phyloP scores from a whole-genome alignment of 2,113 vertebrate species.

The Caracal caracal region DNA sequence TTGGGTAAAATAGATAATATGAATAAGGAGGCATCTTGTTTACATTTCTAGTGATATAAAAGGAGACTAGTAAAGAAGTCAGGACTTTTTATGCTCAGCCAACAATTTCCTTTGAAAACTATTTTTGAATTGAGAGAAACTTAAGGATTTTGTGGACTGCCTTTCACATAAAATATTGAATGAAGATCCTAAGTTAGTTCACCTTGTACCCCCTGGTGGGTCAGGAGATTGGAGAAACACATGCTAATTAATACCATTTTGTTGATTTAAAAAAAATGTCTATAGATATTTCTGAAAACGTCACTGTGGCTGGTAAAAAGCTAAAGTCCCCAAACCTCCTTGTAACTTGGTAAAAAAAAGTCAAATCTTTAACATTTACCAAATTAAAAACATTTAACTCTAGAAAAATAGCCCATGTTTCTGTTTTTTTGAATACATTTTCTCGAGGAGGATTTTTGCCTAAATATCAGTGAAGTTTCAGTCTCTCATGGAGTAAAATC shows the following conservation, averaged over 20 bases:
- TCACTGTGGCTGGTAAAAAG: not conserved
- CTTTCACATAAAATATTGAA: not conserved
- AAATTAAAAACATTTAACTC: not conserved
- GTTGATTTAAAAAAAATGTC: not conserved
- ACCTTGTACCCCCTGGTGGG: not conserved
- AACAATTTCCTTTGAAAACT: not conserved
- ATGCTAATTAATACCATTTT: not conserved
- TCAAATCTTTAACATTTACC: not conserved
- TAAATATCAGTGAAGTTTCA: not conserved
- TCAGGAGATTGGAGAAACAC: not conserved
- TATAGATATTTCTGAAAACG: not conserved
- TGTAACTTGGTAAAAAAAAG: not conserved
- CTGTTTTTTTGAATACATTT: not conserved
- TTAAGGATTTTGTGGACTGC: not conserved
- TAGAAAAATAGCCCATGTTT: not conserved
- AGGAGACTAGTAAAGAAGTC: not conserved
- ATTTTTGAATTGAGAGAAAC: not conserved
- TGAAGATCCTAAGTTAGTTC: not conserved
- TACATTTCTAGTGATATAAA: not conserved
- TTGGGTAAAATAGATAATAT: not conserved
- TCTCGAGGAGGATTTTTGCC: constrained; percentile 5
- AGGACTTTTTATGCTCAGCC: not conserved
- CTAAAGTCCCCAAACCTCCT: not conserved
- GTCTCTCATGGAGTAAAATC: not conserved
- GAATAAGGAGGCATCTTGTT: not conserved